A percentile compares a stretch with the other conserved stretches of the same genome.
These are phyloP conservation scores for Semnopithecus entellus DNA, from an alignment of 2,113 vertebrate genomes.

Conservation along the genomic window DNA sequence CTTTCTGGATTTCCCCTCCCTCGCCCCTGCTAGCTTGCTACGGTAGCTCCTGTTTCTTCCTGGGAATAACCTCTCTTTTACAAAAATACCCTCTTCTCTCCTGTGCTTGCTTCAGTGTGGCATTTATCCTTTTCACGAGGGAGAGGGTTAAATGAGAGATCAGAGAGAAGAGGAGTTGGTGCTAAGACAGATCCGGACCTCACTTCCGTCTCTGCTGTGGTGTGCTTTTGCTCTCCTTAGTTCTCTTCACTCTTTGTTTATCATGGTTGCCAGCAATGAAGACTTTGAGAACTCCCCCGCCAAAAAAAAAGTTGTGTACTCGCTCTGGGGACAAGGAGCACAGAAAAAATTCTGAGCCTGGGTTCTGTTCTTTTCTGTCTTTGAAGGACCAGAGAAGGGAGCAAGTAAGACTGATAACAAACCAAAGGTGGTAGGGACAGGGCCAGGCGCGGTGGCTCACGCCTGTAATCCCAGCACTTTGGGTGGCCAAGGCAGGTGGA, in stretches of 20 bases:
- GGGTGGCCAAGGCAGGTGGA: background rate
- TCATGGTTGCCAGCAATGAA: background rate
- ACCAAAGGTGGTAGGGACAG: background rate
- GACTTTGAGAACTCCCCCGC: background rate
- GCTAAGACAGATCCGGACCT: background rate
- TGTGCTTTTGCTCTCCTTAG: background rate
- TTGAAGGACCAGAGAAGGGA: background rate
- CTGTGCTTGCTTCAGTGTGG: background rate
- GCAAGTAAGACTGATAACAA: background rate
- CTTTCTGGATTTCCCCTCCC: slow-evolving; percentile 69
- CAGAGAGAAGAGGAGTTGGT: background rate
- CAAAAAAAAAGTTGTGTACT: background rate
- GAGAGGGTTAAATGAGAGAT: background rate
- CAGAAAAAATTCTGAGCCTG: background rate
- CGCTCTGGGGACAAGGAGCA: background rate
- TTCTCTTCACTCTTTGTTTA: background rate
- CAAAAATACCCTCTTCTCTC: slow-evolving; percentile 53
- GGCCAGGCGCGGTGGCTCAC: background rate
- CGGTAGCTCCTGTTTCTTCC: slow-evolving; percentile 38
- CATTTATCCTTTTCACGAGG: background rate
- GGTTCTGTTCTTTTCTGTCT: slow-evolving; percentile 13
- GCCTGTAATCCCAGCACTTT: background rate
- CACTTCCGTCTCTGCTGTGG: background rate
- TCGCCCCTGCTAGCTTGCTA: slow-evolving; percentile 61
- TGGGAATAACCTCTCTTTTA: slow-evolving; percentile 58